Evolutionary conservation across 2,113 vertebrate genomes (phyloP), one percentile per base, ranked within the genome.

Genomic region (Myrmophylax atrothorax): DNA sequence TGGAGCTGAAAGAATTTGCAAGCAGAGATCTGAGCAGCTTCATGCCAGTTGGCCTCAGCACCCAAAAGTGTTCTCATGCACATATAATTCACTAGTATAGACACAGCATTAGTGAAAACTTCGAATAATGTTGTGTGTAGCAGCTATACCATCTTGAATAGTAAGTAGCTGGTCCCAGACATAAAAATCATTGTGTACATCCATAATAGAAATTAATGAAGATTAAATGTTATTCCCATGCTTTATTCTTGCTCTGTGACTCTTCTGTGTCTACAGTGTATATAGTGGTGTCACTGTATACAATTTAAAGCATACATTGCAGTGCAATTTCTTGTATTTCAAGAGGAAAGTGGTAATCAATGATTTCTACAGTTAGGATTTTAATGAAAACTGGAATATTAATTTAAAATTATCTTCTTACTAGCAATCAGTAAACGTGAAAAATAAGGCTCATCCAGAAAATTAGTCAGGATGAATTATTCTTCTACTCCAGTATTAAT

Each of bases 401-500:
- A 5, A 60, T 79, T 93, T 88, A 4, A 75, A 90, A 84, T 56
- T 1, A 64, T 88, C 60, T 83, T 60, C 59, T 69, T 29, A 69
- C 38, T 89, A 84, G 40, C 52, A 89, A 86, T 90, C 58, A 83
- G 40, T 69, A 92, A 93, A 93, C 26, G 75, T 68, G 31, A 87
- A 84, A 95, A 91, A 63, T 81, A 87, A 94, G 69, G 22, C 24
- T 93, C 19, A 91, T 92, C 59, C 80, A 87, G 78, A 89, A 94
- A 95, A 96, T 96, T 93, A 95, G 64, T 90, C 90, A 84, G 73
- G 64, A 73, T 18, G 72, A 94, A 95, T 93, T 90, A 84, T 84
- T 88, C 74, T 96, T 94, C 80, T 37, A 70, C 68, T 93, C 63
- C 69, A 64, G 40, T 95, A 94, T 89, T 97, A 96, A 94, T 97